phyloP scores from a whole-genome alignment of 2,888 invertebrate species.

The Flabesymbios commensalis region DNA sequence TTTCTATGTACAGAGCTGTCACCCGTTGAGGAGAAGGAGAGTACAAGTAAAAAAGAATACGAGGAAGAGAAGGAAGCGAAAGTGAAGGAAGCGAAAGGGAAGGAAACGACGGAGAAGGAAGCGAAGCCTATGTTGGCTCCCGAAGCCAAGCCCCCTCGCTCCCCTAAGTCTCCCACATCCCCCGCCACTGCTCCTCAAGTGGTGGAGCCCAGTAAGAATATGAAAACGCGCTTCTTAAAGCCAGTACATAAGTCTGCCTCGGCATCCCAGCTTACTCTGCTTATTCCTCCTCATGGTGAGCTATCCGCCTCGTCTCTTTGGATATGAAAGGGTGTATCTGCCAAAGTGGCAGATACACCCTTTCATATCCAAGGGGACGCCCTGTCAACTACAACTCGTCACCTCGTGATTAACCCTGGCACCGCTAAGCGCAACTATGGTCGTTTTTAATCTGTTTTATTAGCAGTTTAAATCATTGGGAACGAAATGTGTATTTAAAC shows the following conservation, averaged over 20 bases:
- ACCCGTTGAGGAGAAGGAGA: slow-evolving; percentile 63
- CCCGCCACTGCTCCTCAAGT: slow-evolving; percentile 1
- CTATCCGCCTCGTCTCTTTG: not conserved
- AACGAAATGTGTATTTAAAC: too few species aligned
- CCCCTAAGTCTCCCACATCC: not conserved
- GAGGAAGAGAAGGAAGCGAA: slow-evolving; percentile 32
- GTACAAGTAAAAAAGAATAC: too few species aligned
- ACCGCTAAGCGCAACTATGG: too few species aligned
- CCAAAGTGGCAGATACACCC: too few species aligned
- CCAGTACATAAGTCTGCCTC: slow-evolving; percentile 77
- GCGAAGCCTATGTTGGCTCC: not conserved
- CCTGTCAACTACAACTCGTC: too few species aligned
- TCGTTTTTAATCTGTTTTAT: too few species aligned
- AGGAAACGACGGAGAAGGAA: too few species aligned
- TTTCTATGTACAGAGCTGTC: slow-evolving; percentile 58
- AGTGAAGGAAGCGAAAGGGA: slow-evolving; percentile 8
- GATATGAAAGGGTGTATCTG: too few species aligned
- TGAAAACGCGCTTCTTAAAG: not conserved
- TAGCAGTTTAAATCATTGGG: too few species aligned
- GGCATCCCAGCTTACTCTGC: slow-evolving; percentile 86
- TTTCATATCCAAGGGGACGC: too few species aligned
- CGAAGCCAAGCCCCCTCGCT: not conserved
- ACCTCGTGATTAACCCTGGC: too few species aligned
- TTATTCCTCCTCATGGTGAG: slow-evolving; percentile 72
- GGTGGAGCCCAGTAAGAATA: not conserved